phyloP scores from a whole-genome alignment of 2,113 vertebrate genomes.

The Lonchura striata region DNA sequence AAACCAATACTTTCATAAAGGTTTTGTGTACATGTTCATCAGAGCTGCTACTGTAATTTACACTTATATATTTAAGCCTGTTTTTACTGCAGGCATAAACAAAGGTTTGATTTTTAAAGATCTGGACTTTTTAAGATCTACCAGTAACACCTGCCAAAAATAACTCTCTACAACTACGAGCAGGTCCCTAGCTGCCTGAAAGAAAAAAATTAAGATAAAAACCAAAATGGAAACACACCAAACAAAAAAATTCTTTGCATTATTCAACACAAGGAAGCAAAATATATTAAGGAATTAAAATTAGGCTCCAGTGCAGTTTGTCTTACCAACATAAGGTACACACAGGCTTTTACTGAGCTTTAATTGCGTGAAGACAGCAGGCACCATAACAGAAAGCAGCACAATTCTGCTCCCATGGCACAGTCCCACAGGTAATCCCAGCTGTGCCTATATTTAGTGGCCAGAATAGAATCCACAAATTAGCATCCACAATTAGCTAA shows the following conservation, averaged over 20 bases:
- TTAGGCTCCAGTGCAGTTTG: not conserved
- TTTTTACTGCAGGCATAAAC: not conserved
- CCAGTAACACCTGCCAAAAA: not conserved
- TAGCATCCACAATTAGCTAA: not conserved
- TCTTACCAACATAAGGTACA: not conserved
- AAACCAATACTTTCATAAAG: not conserved
- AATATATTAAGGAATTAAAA: not conserved
- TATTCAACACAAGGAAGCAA: not conserved
- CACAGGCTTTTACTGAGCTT: not conserved
- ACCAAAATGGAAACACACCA: rapidly evolving
- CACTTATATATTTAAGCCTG: not conserved
- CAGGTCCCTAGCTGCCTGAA: not conserved
- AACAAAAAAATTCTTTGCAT: not conserved
- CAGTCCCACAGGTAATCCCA: not conserved
- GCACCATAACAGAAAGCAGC: not conserved
- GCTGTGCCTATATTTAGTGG: not conserved
- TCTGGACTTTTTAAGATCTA: not conserved
- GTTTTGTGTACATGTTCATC: not conserved
- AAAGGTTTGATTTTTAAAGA: not conserved
- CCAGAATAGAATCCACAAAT: not conserved
- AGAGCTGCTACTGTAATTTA: not conserved
- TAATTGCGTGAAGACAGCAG: not conserved
- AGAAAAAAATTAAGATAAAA: not conserved
- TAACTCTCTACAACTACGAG: not conserved
- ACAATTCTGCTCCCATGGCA: not conserved